Evolutionary conservation across 2,888 invertebrate species (phyloP), one percentile per base, ranked within the genome.

Genomic region (Amblyteles armatorius): DNA sequence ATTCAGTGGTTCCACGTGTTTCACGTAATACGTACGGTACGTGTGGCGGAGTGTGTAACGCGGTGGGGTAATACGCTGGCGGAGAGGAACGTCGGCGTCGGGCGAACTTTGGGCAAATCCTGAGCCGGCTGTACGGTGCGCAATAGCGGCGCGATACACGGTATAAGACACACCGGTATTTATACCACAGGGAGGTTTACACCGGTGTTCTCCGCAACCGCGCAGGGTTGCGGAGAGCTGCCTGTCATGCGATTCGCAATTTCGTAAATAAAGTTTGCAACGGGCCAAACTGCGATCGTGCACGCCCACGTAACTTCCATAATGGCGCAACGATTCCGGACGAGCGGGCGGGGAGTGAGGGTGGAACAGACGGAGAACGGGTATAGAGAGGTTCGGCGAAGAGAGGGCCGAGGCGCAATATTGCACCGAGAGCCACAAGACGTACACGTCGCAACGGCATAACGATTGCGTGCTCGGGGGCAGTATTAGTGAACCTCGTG

Each of bases 211-310:
- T 67, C 60, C 22, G 57, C 71, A 65, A 71, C 77, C 40, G 79
- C 22, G 55, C 71, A 36, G 74, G 82, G 84, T 77, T 85, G 60
- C 63, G 78, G 84, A 76, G 85, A 84, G 57, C 82, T 60, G 74
- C 79, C 65, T 83, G 89, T 90, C 91, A 88, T 88, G 89, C 91
- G 88, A 92, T 89, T 89, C 90, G 65, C 82, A 90, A 92, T 93
- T 60, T 92, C 92, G 91, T 92, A 93, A 93, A 92, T 92, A 92
- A 92, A 93, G 92, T 92, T 91, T 91, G 92, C 92, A 92, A 91
- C 85, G 88, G 89, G 90, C 91, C 90, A 91, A 92, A 93, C 92
- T 92, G 92, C 92, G 91, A 91, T 92, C 89, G 91, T 90, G 88
- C 91, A 91, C 91, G 93, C 92, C 92, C 92, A 93, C 92, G 89